Conservation (phyloP, 2,888 invertebrate genomes). For the Temnothorax unifasciatus region DNA sequence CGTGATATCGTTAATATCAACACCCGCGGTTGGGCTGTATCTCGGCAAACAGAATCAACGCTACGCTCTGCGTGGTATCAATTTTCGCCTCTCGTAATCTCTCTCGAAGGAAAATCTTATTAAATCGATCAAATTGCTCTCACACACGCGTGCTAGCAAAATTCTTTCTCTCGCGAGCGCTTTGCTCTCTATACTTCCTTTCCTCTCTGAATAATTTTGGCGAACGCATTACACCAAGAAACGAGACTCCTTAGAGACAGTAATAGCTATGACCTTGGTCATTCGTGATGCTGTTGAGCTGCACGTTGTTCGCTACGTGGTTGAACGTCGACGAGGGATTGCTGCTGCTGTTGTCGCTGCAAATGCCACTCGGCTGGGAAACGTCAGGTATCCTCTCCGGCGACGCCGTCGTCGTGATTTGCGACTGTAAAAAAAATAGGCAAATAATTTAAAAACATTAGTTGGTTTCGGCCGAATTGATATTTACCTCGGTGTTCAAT, state of each 20-base stretch:
- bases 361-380: constrained; percentile 68
- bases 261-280: constrained; percentile 86
- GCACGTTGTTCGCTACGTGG: constrained; percentile 86
- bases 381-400: constrained; percentile 80
- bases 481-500: constrained; percentile 83
- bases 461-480: background rate
- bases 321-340: constrained; percentile 79
- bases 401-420: constrained; percentile 77
- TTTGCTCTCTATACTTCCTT: constrained; percentile 3
- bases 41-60: constrained; percentile 12
- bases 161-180: background rate
- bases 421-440: constrained; percentile 54
- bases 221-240: constrained; percentile 75
- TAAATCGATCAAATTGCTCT: background rate
- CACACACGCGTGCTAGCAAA: background rate
- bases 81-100: constrained; percentile 18
- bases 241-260: constrained; percentile 78
- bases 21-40: background rate
- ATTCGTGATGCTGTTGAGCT: constrained; percentile 86
- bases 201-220: constrained; percentile 69
- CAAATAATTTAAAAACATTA: background rate
- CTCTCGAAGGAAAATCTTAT: constrained; percentile 3
- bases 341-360: constrained; percentile 76
- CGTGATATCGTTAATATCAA: constrained; percentile 51
- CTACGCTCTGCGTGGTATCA: background rate